Evolutionary conservation across 2,797 vertebrate genomes (phyloP).

Genomic region (Helarctos malayanus): DNA sequence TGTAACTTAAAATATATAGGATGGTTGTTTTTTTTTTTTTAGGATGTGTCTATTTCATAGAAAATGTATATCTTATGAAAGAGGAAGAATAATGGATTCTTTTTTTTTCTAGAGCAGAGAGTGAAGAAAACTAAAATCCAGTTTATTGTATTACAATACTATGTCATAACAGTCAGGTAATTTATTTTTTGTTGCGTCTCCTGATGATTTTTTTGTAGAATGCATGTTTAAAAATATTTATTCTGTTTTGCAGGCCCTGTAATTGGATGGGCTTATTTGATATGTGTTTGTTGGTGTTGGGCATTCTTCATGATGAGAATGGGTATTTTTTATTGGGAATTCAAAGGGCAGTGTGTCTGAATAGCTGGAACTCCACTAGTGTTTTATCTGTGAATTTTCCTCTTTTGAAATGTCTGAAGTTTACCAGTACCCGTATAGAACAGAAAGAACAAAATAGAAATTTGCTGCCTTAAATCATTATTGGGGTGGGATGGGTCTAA

Average conservation of each 20-base stretch:
- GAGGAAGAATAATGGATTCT: constrained; percentile 83
- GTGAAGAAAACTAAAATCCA: constrained; percentile 84
- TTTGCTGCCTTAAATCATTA: constrained; percentile 26
- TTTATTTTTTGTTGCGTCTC: constrained; percentile 82
- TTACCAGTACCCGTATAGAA: constrained; percentile 56
- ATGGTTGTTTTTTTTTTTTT: constrained; percentile 54
- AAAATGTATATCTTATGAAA: constrained; percentile 74
- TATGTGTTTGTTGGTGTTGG: constrained; percentile 68
- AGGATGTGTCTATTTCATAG: constrained; percentile 71
- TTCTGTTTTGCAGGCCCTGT: constrained; percentile 70
- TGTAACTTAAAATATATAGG: constrained; percentile 65
- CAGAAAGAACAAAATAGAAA: constrained; percentile 54
- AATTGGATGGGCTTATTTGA: constrained; percentile 70
- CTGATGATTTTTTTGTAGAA: constrained; percentile 79
- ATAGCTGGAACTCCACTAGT: constrained; percentile 52
- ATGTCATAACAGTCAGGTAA: constrained; percentile 85
- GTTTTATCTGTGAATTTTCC: constrained; percentile 55
- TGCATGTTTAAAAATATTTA: constrained; percentile 77
- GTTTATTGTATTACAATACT: constrained; percentile 84
- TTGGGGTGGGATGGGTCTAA: constrained; percentile 49
- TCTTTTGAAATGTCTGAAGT: constrained; percentile 56
- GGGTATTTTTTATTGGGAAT: constrained; percentile 68
- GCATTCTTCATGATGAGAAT: constrained; percentile 66
- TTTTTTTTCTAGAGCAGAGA: constrained; percentile 82
- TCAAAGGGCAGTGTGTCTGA: constrained; percentile 63